Conservation (phyloP, 2,113 vertebrate genomes). For the Arizona elegans region DNA sequence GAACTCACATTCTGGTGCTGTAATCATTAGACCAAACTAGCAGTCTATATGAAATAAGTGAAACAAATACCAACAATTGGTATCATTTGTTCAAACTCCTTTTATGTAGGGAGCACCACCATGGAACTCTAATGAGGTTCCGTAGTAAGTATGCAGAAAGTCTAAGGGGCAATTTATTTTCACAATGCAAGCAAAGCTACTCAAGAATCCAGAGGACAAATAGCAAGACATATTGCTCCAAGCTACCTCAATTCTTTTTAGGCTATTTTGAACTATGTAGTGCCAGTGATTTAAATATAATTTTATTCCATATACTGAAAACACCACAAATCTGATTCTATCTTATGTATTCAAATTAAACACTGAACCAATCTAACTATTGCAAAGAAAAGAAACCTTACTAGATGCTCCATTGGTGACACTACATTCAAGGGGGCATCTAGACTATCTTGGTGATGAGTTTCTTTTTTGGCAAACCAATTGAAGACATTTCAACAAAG, state of each 20-base stretch:
- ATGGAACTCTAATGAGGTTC: not conserved
- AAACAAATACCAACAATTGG: not conserved
- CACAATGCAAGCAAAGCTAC: not conserved
- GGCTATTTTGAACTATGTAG: not conserved
- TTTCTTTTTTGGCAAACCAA: not conserved
- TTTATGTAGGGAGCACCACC: not conserved
- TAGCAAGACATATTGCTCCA: not conserved
- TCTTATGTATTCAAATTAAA: not conserved
- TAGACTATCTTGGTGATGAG: not conserved
- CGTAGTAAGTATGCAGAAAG: not conserved
- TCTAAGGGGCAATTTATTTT: not conserved
- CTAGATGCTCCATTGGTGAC: not conserved
- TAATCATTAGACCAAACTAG: not conserved
- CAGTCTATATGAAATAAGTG: not conserved
- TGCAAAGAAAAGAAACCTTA: not conserved
- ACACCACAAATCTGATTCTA: not conserved
- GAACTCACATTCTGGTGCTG: not conserved
- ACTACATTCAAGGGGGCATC: not conserved
- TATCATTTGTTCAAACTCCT: not conserved
- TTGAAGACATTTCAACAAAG: not conserved
- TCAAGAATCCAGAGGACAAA: not conserved
- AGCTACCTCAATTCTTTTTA: not conserved
- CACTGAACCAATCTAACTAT: not conserved
- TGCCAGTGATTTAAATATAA: not conserved
- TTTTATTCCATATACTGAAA: not conserved